Evolutionary conservation across 2,888 invertebrate species (phyloP).

Genomic region (Spisula solida): DNA sequence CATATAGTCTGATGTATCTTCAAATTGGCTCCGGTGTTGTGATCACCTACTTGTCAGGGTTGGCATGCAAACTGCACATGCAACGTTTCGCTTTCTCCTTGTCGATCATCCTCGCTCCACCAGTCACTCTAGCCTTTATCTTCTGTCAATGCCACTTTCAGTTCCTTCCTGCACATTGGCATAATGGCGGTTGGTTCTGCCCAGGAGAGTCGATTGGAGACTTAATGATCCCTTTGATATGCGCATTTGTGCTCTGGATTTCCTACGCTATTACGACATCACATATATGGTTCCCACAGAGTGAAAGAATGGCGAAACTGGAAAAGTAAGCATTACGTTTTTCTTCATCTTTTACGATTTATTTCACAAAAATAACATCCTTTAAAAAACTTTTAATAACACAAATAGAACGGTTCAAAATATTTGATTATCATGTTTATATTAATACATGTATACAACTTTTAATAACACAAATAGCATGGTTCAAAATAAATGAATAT

Average conservation of each 20-base stretch:
- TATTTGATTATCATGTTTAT: not conserved
- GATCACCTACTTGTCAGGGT: conserved; percentile 88
- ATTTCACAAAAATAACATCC: too few species aligned
- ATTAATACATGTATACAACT: not conserved
- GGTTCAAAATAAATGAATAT: not conserved
- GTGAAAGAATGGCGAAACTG: conserved; percentile 98
- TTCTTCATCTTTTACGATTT: not conserved
- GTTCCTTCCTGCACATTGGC: conserved; percentile 81
- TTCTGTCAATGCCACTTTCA: conserved; percentile 80
- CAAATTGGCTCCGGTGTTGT: conserved; percentile 80
- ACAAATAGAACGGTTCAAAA: too few species aligned
- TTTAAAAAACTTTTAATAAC: too few species aligned
- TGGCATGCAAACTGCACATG: conserved; percentile 89
- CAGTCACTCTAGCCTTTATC: conserved; percentile 78
- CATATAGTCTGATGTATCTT: conserved; percentile 82
- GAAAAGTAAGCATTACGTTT: conserved; percentile 90
- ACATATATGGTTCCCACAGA: conserved; percentile 99
- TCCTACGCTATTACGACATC: conserved; percentile 99
- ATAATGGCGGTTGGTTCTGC: conserved; percentile 81
- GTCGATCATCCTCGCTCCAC: conserved; percentile 87
- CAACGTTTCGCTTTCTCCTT: conserved; percentile 88
- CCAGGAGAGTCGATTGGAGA: conserved; percentile 55
- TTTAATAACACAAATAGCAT: too few species aligned
- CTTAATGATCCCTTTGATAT: conserved; percentile 76
- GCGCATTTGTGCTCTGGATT: conserved; percentile 91